Evolutionary conservation across 2,888 invertebrate genomes (phyloP), one percentile per base, ranked within the genome.

Genomic region (Esperia sulphurella): DNA sequence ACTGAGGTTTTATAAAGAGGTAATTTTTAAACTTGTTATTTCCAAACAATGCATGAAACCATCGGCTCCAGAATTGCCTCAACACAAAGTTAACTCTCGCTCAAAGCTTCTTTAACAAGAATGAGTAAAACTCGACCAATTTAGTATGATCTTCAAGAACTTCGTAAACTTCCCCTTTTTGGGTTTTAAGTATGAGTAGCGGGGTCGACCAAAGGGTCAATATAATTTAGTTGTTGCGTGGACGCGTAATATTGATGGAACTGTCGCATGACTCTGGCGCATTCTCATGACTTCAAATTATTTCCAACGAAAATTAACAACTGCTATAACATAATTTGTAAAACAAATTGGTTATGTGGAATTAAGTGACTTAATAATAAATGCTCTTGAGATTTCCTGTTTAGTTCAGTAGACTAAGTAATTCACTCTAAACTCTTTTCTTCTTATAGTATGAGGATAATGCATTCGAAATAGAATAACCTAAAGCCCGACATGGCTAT

Each of bases 231-330:
- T 71, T 63, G 61, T 65, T 65, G 61, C 66, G 63, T 63, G 59
- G 63, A 58, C 62, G 61, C 56, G 51, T 49, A 65, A 70, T 73
- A 74, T 71, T 72, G 71, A 75, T 72, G 65, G 58, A 61, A 64
- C 62, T 64, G 68, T 71, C 68, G 59, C 69, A 58, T 58, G 61
- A 64, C 61, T 55, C 50, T 14, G 33, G 46, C 46, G 50, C 44
- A 41, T 21, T 21, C 21, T 21, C 21, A 21, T 21, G 48, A 43
- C 40, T 45, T 46, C 10, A 43, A 53, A 59, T 51, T 54, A 52
- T 53, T 52, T 57, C 41, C 45, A 46, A 44, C 48, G 12, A 43
- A 6, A 39, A 8, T 39, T 39, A 39, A 14, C 9, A 14, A 7
- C 2, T n/a, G 35, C 35, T n/a, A 6, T n/a, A n/a, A n/a, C n/a